Percentiles rank a stretch among this genome's conserved stretches.
Evolutionary conservation across 2,113 vertebrate genomes (phyloP).

Genomic region (Hemibagrus wyckioides): DNA sequence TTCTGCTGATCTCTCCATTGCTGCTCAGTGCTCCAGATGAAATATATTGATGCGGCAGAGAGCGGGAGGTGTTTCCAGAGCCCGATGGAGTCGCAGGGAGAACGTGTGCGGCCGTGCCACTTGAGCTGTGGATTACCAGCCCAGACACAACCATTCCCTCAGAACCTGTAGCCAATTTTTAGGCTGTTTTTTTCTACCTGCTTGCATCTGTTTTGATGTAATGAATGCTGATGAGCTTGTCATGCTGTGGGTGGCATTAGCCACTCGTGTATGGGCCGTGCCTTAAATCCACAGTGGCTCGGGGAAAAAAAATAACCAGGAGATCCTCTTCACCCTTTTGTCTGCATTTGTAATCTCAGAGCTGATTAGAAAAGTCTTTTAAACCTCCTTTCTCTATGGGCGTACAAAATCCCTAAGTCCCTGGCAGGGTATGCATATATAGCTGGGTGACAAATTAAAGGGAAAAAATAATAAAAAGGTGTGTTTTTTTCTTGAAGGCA

Average conservation of each 20-base stretch:
- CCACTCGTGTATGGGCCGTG: background rate
- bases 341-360: slow-evolving; percentile 80
- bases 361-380: slow-evolving; percentile 84
- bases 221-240: slow-evolving; percentile 50
- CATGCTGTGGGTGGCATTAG: slow-evolving; percentile 44
- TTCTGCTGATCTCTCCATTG: slow-evolving; percentile 92
- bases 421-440: background rate
- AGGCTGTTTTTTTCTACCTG: slow-evolving; percentile 76
- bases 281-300: slow-evolving; percentile 45
- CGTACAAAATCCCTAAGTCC: slow-evolving; percentile 24
- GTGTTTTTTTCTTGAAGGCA: background rate
- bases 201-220: slow-evolving; percentile 43
- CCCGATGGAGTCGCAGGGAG: slow-evolving; percentile 76
- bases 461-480: background rate
- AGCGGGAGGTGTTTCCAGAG: slow-evolving; percentile 74
- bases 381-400: slow-evolving; percentile 60
- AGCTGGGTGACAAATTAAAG: slow-evolving; percentile 1
- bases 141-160: slow-evolving; percentile 69
- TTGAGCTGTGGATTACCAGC: slow-evolving; percentile 88
- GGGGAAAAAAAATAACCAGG: background rate
- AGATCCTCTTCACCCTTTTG: slow-evolving; percentile 61
- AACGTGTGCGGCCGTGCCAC: slow-evolving; percentile 83
- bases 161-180: slow-evolving; percentile 79
- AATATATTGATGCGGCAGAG: slow-evolving; percentile 79
- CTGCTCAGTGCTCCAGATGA: slow-evolving; percentile 79